These are phyloP conservation scores for Rosalia funebris DNA, from an alignment of 2,888 invertebrate genomes.

Conservation along the genomic window DNA sequence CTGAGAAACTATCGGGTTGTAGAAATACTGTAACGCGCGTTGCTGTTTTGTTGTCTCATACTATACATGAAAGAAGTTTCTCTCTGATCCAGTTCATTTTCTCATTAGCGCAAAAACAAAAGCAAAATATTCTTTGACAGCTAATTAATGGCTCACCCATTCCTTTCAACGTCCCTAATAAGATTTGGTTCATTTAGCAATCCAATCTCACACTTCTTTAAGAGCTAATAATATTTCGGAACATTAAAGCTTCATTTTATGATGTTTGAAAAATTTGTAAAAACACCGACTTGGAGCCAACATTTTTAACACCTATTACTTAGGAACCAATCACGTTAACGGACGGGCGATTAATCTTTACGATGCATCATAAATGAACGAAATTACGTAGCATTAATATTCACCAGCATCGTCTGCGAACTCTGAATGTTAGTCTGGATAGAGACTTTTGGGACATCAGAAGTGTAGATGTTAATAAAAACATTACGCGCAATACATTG, in stretches of 20 bases:
- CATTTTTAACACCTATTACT: slow-evolving; percentile 33
- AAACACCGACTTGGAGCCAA: slow-evolving; percentile 23
- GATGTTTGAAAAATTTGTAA: slow-evolving; percentile 20
- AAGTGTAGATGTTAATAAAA: too few relatives aligned
- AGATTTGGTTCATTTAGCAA: neutral
- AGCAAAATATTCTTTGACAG: neutral
- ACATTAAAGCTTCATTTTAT: slow-evolving; percentile 24
- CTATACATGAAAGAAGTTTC: too few relatives aligned
- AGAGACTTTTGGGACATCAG: too few relatives aligned
- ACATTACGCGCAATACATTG: too few relatives aligned
- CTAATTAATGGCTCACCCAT: neutral
- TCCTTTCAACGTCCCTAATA: neutral
- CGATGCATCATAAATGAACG: slow-evolving; percentile 18
- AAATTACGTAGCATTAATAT: slow-evolving; percentile 23
- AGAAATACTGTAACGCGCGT: too few relatives aligned
- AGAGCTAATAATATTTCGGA: slow-evolving; percentile 21
- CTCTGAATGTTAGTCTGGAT: too few relatives aligned
- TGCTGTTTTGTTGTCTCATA: too few relatives aligned
- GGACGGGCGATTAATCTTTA: slow-evolving; percentile 26
- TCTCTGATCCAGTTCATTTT: too few relatives aligned
- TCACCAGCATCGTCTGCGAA: too few relatives aligned
- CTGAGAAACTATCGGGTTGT: too few relatives aligned
- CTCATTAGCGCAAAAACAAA: slow-evolving; percentile 3
- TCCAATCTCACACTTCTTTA: slow-evolving; percentile 24
- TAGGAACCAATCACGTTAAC: slow-evolving; percentile 32